Evolutionary conservation across 2,113 vertebrate species (phyloP).

Genomic region (Equus quagga): DNA sequence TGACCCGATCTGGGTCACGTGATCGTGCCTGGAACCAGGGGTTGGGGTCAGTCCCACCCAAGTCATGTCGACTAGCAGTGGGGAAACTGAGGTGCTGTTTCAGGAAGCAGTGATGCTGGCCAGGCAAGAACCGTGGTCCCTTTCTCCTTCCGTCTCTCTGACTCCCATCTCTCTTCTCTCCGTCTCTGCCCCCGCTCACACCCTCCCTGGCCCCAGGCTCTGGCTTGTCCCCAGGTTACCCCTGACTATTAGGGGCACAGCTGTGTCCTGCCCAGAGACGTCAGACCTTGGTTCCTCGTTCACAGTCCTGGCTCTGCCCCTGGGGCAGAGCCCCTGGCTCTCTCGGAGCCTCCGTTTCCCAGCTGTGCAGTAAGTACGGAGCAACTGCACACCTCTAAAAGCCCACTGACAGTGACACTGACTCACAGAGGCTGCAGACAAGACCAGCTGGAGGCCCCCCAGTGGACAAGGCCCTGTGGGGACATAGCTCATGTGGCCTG

Average conservation of each 20-base stretch:
- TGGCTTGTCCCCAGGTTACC: neutral
- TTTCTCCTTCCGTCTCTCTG: neutral
- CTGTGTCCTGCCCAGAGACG: neutral
- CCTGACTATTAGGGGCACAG: neutral
- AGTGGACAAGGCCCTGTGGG: neutral
- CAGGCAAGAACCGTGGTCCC: neutral
- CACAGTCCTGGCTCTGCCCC: neutral
- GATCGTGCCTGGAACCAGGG: neutral
- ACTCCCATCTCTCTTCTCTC: neutral
- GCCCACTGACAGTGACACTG: neutral
- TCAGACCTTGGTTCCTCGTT: neutral
- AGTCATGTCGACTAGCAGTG: neutral
- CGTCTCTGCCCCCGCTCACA: neutral
- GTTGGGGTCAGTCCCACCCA: neutral
- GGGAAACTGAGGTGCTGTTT: neutral
- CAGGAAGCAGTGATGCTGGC: neutral
- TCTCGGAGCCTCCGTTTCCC: neutral
- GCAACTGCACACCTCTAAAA: neutral
- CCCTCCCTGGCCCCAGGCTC: neutral
- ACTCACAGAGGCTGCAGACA: neutral
- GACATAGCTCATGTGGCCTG: neutral
- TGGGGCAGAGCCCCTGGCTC: neutral
- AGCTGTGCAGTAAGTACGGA: neutral
- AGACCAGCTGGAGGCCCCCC: neutral
- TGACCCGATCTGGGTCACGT: neutral